Conservation (phyloP, 2,888 invertebrate species). For the Didymodactylos carnosus region DNA sequence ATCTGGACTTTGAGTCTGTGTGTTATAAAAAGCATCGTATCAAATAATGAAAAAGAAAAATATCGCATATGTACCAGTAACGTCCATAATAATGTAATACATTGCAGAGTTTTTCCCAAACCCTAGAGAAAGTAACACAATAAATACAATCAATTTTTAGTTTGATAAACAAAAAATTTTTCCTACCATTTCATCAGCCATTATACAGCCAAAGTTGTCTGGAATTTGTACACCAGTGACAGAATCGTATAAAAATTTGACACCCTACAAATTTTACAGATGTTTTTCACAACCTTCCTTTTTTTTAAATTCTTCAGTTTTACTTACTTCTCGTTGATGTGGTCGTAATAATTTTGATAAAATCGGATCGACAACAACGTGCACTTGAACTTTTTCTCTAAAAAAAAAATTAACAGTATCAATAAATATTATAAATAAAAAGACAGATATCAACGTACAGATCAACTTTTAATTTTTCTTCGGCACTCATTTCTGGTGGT, state of each 20-base stretch:
- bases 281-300: not conserved
- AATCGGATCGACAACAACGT: conserved; percentile 88
- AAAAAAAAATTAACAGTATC: conserved; percentile 5
- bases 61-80: conserved; percentile 43
- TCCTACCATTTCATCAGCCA: conserved; percentile 88
- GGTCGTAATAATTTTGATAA: conserved; percentile 72
- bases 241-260: conserved; percentile 97
- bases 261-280: conserved; percentile 44
- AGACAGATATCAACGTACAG: conserved; percentile 35
- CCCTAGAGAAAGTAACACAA: conserved; percentile 37
- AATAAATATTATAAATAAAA: not conserved
- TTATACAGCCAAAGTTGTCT: conserved; percentile 74
- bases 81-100: conserved; percentile 85
- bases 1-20: conserved; percentile 62
- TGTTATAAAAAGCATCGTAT: not conserved
- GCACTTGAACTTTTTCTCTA: conserved; percentile 49
- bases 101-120: conserved; percentile 87
- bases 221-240: conserved; percentile 75
- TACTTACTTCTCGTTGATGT: conserved; percentile 66
- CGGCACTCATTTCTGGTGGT: conserved; percentile 62
- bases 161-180: not conserved
- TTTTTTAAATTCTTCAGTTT: not conserved
- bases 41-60: not conserved
- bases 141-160: not conserved
- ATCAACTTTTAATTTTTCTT: conserved; percentile 64